phyloP scores from a whole-genome alignment of 2,113 vertebrate species.

The Lamprologus callipterus region DNA sequence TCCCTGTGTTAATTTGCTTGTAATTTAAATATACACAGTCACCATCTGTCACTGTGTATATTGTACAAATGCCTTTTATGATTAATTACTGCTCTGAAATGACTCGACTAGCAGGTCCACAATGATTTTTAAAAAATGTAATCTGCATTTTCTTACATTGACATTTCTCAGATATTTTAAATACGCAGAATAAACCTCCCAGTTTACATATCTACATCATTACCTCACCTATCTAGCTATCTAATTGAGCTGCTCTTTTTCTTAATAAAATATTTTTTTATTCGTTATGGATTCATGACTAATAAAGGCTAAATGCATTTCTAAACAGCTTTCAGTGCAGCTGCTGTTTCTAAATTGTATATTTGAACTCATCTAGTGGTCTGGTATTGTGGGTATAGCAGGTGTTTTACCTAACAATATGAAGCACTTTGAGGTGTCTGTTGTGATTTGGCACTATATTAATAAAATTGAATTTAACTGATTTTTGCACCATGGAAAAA shows the following conservation, averaged over 20 bases:
- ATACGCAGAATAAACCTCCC: neutral
- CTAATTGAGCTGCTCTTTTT: neutral
- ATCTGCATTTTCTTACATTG: neutral
- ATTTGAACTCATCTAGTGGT: neutral
- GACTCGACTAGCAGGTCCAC: slow-evolving; percentile 23
- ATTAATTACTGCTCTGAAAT: slow-evolving; percentile 2
- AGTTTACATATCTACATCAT: neutral
- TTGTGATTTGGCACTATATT: neutral
- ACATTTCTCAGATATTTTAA: neutral
- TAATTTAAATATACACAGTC: neutral
- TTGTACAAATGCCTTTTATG: neutral
- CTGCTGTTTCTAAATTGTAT: neutral
- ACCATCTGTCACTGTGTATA: slow-evolving; percentile 26
- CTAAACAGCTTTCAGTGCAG: neutral
- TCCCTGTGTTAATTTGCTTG: slow-evolving; percentile 13
- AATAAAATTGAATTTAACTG: neutral
- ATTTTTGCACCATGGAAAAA: neutral
- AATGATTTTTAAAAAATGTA: neutral
- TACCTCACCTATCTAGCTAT: neutral
- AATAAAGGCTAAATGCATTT: neutral
- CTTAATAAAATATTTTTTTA: neutral
- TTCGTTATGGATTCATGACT: neutral
- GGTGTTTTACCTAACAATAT: neutral
- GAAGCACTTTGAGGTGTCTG: neutral
- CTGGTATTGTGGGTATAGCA: neutral